Conservation (phyloP, 2,113 vertebrate species). For the Myrmophylax atrothorax region DNA sequence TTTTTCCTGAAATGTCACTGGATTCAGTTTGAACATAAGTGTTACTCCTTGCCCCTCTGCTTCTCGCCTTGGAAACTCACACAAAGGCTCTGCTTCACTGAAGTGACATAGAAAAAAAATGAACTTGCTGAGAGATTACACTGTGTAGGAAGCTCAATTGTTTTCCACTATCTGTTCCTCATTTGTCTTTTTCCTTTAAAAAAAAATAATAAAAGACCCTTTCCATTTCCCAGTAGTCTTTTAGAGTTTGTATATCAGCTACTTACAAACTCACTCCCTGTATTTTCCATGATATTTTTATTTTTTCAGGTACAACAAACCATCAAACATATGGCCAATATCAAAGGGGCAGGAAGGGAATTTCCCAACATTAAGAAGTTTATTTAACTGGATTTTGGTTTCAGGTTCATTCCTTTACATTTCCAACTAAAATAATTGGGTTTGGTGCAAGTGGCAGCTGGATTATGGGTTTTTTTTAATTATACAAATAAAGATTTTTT, state of each 20-base stretch:
- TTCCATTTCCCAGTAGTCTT: not conserved
- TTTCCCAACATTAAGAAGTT: not conserved
- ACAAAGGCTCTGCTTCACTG: slow-evolving; percentile 5
- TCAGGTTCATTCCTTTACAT: not conserved
- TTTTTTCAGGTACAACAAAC: not conserved
- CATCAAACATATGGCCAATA: not conserved
- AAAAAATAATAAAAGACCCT: not conserved
- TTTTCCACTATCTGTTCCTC: slow-evolving; percentile 4
- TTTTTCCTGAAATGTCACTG: slow-evolving; percentile 50
- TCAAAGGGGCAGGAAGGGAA: not conserved
- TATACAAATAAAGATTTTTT: not conserved
- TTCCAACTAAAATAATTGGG: not conserved
- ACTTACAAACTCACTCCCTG: not conserved
- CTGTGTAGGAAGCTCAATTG: not conserved
- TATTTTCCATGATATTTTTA: not conserved
- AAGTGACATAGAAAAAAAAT: not conserved
- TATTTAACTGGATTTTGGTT: slow-evolving; percentile 16
- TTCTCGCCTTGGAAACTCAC: slow-evolving; percentile 29
- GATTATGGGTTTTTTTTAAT: not conserved
- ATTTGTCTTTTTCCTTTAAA: slow-evolving; percentile 22
- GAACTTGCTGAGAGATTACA: not conserved
- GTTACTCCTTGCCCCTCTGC: slow-evolving; percentile 45
- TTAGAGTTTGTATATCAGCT: not conserved
- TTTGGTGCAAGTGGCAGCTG: not conserved
- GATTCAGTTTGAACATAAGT: slow-evolving; percentile 47